Base-by-base conservation (phyloP, 2,113 vertebrate genomes). In the Dasypus novemcinctus region DNA sequence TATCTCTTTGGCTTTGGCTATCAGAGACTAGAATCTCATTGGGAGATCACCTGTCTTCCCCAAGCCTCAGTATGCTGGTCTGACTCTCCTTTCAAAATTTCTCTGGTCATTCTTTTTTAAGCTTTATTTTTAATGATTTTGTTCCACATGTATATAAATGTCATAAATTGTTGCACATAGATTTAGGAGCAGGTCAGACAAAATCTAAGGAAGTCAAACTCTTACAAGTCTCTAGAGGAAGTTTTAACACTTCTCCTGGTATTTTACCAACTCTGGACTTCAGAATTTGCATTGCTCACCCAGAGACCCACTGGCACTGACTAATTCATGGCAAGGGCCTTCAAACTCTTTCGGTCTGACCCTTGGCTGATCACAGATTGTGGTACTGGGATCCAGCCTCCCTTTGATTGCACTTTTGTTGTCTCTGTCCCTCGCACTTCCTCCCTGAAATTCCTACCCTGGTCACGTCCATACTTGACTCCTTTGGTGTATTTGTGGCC, bases 41-140 rank as follows among this genome's bases (percentile, higher is more conserved):
- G 63, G 23, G 57, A 66, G 78, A 33, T 41, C 41, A n/a, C 27
- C n/a, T 12, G 14, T 12, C n/a, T n/a, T n/a, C n/a, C n/a, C n/a
- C n/a, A n/a, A n/a, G n/a, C n/a, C 21, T 29, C 46, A 13, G 0
- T 0, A 41, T 3, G 0, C 20, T 64, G 20, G 23, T 18, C 29
- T 38, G 27, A 31, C 29, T 0, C 21, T 59, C 33, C 14, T 25
- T 74, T 59, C 7, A 21, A 11, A 18, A 33, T 41, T 64, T n/a
- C 20, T 38, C 59, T 36, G 15, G 20, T 21, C 33, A 14, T 66
- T 87, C 29, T 36, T 85, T 87, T 41, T 17, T 1, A 36, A 21
- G 17, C 0, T 17, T 13, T n/a, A 33, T 80, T 83, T 43, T 61
- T 29, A 84, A 36, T 46, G 46, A 46, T 31, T 57, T 25, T 46